Percentiles rank a stretch among this genome's conserved stretches.
phyloP scores from a whole-genome alignment of 2,113 vertebrate species.

The Sorex araneus region DNA sequence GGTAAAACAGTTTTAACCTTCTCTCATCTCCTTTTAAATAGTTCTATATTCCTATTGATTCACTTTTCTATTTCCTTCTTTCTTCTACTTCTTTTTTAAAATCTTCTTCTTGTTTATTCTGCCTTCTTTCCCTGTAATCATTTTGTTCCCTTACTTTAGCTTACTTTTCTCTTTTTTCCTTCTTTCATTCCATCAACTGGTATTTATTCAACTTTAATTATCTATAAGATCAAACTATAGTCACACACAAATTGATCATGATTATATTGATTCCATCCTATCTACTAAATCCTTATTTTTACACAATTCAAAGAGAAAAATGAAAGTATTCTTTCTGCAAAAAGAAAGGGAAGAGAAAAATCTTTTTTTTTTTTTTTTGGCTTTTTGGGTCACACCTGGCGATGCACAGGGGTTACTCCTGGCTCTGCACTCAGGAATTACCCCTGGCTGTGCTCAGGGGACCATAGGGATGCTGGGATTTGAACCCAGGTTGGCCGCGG shows the following conservation, averaged over 20 bases:
- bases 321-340: not conserved
- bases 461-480: no score
- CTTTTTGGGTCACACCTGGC: no score
- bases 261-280: not conserved
- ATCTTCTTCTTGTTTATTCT: not conserved
- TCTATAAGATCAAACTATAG: constrained; percentile 7
- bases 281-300: not conserved
- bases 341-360: no score
- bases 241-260: not conserved
- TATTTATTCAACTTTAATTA: not conserved
- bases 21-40: not conserved
- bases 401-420: no score
- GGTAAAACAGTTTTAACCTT: not conserved
- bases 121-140: constrained; percentile 18
- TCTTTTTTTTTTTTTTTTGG: no score
- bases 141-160: not conserved
- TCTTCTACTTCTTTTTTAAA: not conserved
- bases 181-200: not conserved
- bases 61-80: not conserved
- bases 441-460: no score
- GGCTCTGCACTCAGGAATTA: no score
- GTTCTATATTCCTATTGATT: not conserved
- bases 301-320: not conserved
- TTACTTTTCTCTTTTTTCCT: not conserved
- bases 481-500: no score